phyloP scores from a whole-genome alignment of 2,113 vertebrate genomes.

The Coturnix japonica region DNA sequence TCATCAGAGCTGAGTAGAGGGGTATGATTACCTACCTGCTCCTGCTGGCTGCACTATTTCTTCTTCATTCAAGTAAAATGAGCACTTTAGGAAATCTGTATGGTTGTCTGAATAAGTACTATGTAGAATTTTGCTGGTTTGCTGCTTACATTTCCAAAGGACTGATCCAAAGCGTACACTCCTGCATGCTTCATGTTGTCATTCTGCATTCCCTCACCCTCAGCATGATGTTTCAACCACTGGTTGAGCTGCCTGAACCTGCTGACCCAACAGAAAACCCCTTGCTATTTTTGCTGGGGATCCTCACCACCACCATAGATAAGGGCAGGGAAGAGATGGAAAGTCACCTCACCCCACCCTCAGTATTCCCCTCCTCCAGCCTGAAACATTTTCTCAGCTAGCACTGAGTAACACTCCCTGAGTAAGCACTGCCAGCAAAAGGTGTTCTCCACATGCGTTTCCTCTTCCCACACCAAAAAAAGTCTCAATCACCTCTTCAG shows the following conservation, averaged over 20 bases:
- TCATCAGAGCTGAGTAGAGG: no score
- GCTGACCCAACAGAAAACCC: neutral
- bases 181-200: fast-evolving
- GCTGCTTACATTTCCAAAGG: neutral
- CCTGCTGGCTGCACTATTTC: neutral
- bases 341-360: neutral
- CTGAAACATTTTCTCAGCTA: neutral
- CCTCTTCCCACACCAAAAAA: neutral
- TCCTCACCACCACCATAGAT: neutral
- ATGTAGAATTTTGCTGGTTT: neutral
- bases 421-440: neutral
- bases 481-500: neutral
- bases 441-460: neutral
- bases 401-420: neutral
- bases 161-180: no score
- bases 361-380: neutral
- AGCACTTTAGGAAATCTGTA: neutral
- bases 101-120: neutral
- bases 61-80: neutral
- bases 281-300: neutral
- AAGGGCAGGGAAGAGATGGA: neutral
- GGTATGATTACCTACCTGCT: no score
- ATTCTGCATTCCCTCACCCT: neutral
- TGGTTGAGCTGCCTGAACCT: neutral
- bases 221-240: fast-evolving